Evolutionary conservation across 2,888 invertebrate genomes (phyloP).

Genomic region (Eumacrocentrus americanus): DNA sequence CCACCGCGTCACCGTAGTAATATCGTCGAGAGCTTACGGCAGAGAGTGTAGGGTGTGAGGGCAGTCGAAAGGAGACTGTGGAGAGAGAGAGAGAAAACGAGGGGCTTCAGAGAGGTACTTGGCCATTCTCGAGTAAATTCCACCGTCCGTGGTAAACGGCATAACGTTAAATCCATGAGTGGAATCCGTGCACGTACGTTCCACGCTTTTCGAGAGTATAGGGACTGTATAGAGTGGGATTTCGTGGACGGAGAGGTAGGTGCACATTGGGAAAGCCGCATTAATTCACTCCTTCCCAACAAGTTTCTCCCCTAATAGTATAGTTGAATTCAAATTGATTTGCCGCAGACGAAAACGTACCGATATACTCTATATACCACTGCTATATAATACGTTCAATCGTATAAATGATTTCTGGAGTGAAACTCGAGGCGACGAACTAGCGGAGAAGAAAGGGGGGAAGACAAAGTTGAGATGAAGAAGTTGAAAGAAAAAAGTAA

Average conservation of each 20-base stretch:
- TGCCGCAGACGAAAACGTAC: constrained; percentile 4
- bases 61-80: constrained; percentile 11
- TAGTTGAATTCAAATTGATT: constrained; percentile 17
- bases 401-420: constrained; percentile 18
- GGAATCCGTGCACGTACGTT: constrained; percentile 27
- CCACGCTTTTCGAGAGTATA: constrained; percentile 10
- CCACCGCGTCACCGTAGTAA: constrained; percentile 32
- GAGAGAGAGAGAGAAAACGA: constrained; percentile 11
- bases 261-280: constrained; percentile 17
- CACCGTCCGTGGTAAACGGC: constrained; percentile 31
- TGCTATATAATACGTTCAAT: neutral
- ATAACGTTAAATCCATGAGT: constrained; percentile 35
- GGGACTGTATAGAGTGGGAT: neutral
- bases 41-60: neutral
- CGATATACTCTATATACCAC: neutral
- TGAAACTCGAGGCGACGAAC: constrained; percentile 7
- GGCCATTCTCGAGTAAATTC: constrained; percentile 32
- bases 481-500: constrained; percentile 25
- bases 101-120: constrained; percentile 16
- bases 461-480: constrained; percentile 3
- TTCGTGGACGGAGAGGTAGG: neutral
- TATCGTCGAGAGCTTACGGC: constrained; percentile 40
- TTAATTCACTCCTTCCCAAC: constrained; percentile 21
- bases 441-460: constrained; percentile 1
- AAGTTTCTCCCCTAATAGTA: constrained; percentile 16